phyloP scores from a whole-genome alignment of 2,888 invertebrate genomes.

The Ommatoiulus sabulosus region DNA sequence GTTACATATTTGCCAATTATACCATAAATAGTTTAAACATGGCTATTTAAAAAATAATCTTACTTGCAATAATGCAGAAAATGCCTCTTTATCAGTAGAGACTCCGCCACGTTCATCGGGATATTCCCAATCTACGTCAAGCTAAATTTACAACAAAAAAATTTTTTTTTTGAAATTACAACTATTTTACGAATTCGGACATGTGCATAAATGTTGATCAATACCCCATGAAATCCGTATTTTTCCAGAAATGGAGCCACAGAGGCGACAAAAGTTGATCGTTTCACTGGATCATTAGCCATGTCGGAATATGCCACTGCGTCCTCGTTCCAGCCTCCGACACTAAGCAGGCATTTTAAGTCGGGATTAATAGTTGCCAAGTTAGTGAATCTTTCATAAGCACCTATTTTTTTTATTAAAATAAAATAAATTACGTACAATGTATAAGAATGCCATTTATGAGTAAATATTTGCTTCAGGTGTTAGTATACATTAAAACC shows the following conservation, averaged over 20 bases:
- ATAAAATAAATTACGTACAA: neutral
- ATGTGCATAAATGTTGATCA: slow-evolving; percentile 64
- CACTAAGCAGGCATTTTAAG: slow-evolving; percentile 78
- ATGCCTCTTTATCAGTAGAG: slow-evolving; percentile 18
- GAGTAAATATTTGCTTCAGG: neutral
- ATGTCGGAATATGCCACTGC: slow-evolving; percentile 68
- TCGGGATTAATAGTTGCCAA: slow-evolving; percentile 63
- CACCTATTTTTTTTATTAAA: slow-evolving; percentile 61
- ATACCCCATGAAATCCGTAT: slow-evolving; percentile 74
- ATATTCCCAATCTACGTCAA: slow-evolving; percentile 53
- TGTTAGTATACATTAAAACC: neutral
- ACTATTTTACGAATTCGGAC: slow-evolving; percentile 63
- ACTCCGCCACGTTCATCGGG: slow-evolving; percentile 34
- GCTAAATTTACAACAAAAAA: neutral
- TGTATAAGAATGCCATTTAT: too few relatives aligned
- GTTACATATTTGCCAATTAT: too few relatives aligned
- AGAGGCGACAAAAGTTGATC: slow-evolving; percentile 74
- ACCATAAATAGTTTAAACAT: neutral
- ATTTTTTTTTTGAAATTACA: neutral
- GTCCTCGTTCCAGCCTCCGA: slow-evolving; percentile 72
- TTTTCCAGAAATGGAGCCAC: slow-evolving; percentile 74
- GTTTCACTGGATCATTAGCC: slow-evolving; percentile 66
- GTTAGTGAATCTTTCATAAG: slow-evolving; percentile 63
- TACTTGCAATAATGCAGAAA: neutral
- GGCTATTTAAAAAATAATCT: neutral